Conservation (phyloP, 2,797 vertebrate genomes). For the Cottoperca gobio region DNA sequence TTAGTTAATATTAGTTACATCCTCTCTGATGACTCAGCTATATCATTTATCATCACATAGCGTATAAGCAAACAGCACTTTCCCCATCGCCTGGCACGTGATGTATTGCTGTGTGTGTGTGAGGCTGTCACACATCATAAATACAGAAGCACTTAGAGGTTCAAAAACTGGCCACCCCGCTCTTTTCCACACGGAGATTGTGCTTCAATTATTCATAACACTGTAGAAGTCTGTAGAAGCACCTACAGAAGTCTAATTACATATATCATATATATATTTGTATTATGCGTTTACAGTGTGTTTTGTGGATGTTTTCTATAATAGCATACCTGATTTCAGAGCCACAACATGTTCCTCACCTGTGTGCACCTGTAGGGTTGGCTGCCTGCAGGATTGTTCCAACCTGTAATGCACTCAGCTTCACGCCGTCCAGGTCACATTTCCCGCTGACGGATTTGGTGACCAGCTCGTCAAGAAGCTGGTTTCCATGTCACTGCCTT, state of each 20-base stretch:
- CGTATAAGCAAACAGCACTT: slow-evolving; percentile 28
- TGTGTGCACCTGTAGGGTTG: background rate
- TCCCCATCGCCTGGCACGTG: slow-evolving; percentile 9
- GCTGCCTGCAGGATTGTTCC: slow-evolving; percentile 22
- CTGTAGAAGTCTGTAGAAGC: background rate
- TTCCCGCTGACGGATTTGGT: background rate
- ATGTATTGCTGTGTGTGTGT: slow-evolving; percentile 28
- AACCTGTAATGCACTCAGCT: slow-evolving; percentile 19
- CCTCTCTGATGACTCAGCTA: slow-evolving; percentile 15
- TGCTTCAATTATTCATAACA: slow-evolving; percentile 7
- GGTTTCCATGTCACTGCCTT: slow-evolving; percentile 2
- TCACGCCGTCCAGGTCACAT: slow-evolving; percentile 6
- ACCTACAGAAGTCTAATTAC: background rate
- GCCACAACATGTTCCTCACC: background rate
- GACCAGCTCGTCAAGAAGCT: background rate
- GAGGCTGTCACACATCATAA: slow-evolving; percentile 37
- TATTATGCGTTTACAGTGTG: background rate
- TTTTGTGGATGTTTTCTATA: background rate
- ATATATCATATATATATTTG: background rate
- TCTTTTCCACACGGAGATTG: background rate
- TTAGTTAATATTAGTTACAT: slow-evolving; percentile 29
- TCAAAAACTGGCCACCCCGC: slow-evolving; percentile 3
- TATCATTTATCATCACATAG: slow-evolving; percentile 28
- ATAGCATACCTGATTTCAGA: background rate
- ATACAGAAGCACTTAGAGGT: slow-evolving; percentile 15